Evolutionary conservation across 2,888 invertebrate species (phyloP), one percentile per base, ranked within the genome.

Genomic region (Beris chalybata): DNA sequence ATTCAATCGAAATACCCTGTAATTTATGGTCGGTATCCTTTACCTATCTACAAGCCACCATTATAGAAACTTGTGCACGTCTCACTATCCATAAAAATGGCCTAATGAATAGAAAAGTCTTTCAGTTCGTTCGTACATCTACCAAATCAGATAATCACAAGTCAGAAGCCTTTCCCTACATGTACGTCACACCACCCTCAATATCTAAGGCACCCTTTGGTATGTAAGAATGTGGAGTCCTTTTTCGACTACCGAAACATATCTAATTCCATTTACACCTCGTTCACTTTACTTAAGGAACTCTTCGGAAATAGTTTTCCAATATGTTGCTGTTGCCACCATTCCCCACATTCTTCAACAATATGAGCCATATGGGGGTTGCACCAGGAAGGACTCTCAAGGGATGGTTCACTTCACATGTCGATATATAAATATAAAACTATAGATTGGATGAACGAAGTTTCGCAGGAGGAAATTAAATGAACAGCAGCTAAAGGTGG

Each of bases 251-350:
- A 45, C 53, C 44, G 32, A 15, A 55, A 56, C 50, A 57, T 66
- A 70, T 70, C 68, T 70, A 70, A 70, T 70, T 70, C 56, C 70
- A 70, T 70, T 70, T 70, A 44, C 70, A 70, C 70, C 70, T 68
- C 70, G 63, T 70, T 68, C 61, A 44, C 64, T 55, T 56, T 54
- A 66, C 68, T 66, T 68, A 68, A 68, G 44, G 59, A n/a, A 48
- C 48, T 47, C 66, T 66, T 63, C 38, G 45, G 32, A 69, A 66
- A 64, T 66, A 66, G 64, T 68, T 66, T 66, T 57, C 67, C 59
- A 54, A 67, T 59, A 67, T 58, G 64, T 64, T 61, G 13, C 32
- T 11, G 12, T 13, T 12, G 29, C 32, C 64, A 38, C 53, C 38
- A 56, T 53, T 53, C 47, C 43, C 38, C 38, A 38, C 9, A 38